A percentile compares a stretch with the other conserved stretches of the same genome.
phyloP scores from a whole-genome alignment of 1,140 invertebrate species.

The Lithobius niger region DNA sequence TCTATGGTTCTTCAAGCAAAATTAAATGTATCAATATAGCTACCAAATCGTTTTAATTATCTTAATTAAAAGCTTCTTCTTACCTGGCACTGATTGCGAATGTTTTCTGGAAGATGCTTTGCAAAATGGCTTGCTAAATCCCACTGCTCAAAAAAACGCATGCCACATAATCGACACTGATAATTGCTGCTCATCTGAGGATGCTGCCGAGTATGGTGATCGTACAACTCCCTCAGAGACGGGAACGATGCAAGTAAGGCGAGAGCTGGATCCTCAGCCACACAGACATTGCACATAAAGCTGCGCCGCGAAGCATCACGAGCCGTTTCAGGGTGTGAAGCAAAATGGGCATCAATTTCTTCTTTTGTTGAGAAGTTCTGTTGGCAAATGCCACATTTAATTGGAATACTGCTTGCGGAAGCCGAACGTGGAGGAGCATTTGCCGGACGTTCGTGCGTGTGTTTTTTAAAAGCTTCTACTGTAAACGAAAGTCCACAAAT shows the following conservation, averaged over 20 bases:
- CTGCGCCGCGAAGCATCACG: constrained; percentile 2
- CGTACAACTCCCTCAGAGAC: neutral
- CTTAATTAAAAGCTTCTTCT: neutral
- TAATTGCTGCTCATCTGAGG: constrained; percentile 8
- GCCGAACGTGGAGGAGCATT: neutral
- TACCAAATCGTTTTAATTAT: too few relatives aligned
- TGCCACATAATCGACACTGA: constrained; percentile 5
- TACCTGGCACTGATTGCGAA: constrained; percentile 10
- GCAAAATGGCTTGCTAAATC: constrained; percentile 9
- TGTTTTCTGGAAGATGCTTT: constrained; percentile 8
- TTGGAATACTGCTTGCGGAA: neutral
- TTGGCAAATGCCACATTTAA: constrained; percentile 7
- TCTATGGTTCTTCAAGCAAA: neutral
- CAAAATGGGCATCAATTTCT: constrained; percentile 6
- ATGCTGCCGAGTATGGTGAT: constrained; percentile 5
- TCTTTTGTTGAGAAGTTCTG: constrained; percentile 3
- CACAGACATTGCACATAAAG: constrained; percentile 6
- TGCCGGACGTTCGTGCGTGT: neutral
- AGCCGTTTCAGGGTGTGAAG: constrained; percentile 3
- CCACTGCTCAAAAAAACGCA: constrained; percentile 6
- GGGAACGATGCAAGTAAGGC: constrained; percentile 4
- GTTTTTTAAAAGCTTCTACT: constrained; percentile 6
- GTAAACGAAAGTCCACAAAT: constrained; percentile 4
- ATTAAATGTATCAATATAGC: too few relatives aligned
- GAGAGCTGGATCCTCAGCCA: constrained; percentile 7